Conservation (phyloP, 2,113 vertebrate genomes). For the Ageneiosus marmoratus region DNA sequence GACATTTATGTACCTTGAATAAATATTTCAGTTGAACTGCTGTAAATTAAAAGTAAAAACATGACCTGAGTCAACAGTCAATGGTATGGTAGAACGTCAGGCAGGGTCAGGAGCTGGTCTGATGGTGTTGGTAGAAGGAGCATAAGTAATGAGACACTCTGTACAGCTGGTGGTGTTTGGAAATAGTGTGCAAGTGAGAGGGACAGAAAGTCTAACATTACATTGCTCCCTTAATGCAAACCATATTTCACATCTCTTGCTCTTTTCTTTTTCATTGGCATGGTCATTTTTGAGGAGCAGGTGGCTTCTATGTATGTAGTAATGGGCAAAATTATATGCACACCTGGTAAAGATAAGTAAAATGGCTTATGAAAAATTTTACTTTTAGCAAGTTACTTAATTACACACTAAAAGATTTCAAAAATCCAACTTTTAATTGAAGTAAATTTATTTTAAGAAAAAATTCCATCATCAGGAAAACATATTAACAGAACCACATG, state of each 20-base stretch:
- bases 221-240: conserved; percentile 61
- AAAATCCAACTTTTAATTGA: too few species aligned
- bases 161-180: conserved; percentile 27
- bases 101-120: conserved; percentile 53
- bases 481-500: too few species aligned
- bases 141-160: conserved; percentile 20
- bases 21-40: background rate
- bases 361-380: background rate
- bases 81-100: conserved; percentile 54
- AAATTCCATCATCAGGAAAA: too few species aligned
- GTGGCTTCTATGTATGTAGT: conserved; percentile 66
- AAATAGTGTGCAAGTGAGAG: conserved; percentile 33
- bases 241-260: conserved; percentile 44
- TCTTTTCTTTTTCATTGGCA: conserved; percentile 45
- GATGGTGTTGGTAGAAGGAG: conserved; percentile 42
- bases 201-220: conserved; percentile 33
- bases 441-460: too few species aligned
- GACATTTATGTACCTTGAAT: too few species aligned
- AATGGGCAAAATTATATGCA: background rate
- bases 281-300: conserved; percentile 61
- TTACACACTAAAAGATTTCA: too few species aligned
- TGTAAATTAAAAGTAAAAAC: background rate
- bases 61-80: background rate
- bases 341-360: conserved; percentile 48
- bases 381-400: background rate